Conservation (phyloP, 2,113 vertebrate genomes). For the Leiothrix lutea region DNA sequence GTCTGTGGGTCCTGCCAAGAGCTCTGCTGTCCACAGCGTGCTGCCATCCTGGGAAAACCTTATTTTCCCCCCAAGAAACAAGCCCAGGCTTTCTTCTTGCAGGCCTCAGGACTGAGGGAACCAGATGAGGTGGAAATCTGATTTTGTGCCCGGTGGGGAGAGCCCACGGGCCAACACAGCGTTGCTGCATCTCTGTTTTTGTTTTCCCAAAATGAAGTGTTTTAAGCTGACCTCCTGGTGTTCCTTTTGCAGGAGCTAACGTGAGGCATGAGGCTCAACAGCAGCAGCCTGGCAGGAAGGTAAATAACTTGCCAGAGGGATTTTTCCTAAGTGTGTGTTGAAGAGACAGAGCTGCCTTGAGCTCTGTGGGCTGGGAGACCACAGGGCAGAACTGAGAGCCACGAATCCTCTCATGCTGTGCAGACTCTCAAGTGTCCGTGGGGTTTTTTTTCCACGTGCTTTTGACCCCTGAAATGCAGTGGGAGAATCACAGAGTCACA, state of each 20-base stretch:
- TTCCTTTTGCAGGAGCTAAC: constrained; percentile 31
- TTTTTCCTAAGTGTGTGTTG: neutral
- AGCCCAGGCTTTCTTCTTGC: neutral
- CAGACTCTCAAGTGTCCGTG: neutral
- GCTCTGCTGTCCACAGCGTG: neutral
- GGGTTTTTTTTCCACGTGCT: neutral
- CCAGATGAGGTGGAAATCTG: neutral
- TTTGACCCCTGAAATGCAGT: neutral
- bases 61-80: neutral
- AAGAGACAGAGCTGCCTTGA: neutral
- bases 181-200: neutral
- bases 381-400: neutral
- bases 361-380: neutral
- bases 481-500: neutral
- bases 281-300: constrained; percentile 54
- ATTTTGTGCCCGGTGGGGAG: neutral
- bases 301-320: neutral
- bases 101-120: neutral
- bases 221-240: neutral
- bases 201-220: neutral
- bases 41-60: neutral
- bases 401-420: neutral
- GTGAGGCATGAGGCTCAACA: neutral
- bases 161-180: neutral
- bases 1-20: constrained; percentile 5